Percentiles rank a stretch among this genome's conserved stretches.
phyloP scores from a whole-genome alignment of 2,888 invertebrate species.

The Apamea sordens region DNA sequence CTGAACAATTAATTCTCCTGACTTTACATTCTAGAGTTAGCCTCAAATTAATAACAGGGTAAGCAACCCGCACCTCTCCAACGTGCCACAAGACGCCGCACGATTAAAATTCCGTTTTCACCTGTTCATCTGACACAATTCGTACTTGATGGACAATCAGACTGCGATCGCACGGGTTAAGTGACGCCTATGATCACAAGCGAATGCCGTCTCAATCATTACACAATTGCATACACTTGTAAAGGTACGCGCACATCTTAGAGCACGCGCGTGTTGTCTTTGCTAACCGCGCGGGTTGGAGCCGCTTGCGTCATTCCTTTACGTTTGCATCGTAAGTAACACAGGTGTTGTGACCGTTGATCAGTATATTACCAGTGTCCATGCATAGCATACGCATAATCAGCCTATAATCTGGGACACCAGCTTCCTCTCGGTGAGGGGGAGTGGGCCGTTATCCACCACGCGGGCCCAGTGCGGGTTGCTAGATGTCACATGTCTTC shows the following conservation, averaged over 20 bases:
- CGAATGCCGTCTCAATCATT: slow-evolving; percentile 67
- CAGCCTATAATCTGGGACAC: too few relatives aligned
- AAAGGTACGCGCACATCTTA: slow-evolving; percentile 26
- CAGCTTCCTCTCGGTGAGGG: too few relatives aligned
- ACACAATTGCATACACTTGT: slow-evolving; percentile 58
- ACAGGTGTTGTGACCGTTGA: background rate
- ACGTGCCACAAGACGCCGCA: slow-evolving; percentile 13
- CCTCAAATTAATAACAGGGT: slow-evolving; percentile 14
- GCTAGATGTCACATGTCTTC: too few relatives aligned
- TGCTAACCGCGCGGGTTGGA: slow-evolving; percentile 6
- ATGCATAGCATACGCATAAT: too few relatives aligned
- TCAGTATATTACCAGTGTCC: too few relatives aligned
- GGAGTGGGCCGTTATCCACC: too few relatives aligned
- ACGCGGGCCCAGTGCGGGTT: too few relatives aligned
- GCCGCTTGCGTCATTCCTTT: background rate
- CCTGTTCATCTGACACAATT: slow-evolving; percentile 67
- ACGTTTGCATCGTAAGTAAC: too few relatives aligned
- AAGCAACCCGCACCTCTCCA: slow-evolving; percentile 5
- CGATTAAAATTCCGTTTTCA: slow-evolving; percentile 58
- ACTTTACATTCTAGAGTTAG: background rate
- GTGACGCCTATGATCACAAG: slow-evolving; percentile 76
- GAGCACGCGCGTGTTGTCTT: too few relatives aligned
- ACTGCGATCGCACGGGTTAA: slow-evolving; percentile 57
- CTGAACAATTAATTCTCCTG: background rate
- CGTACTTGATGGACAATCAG: slow-evolving; percentile 76